phyloP scores from a whole-genome alignment of 2,888 invertebrate genomes.

The Steinernema hermaphroditum region DNA sequence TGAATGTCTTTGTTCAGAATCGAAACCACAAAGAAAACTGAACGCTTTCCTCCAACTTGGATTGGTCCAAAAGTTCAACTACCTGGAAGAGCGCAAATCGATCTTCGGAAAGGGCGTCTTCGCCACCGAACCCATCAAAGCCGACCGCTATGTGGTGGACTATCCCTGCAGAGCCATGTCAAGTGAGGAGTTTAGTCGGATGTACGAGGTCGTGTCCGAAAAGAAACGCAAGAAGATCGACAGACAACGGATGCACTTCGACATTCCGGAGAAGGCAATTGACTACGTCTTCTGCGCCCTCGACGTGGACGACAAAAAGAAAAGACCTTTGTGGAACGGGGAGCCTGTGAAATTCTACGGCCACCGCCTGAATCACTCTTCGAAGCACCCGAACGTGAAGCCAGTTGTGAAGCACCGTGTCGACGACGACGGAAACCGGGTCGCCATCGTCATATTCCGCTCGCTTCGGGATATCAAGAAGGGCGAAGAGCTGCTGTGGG shows the following conservation, averaged over 20 bases:
- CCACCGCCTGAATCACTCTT: not conserved
- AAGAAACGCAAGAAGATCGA: not conserved
- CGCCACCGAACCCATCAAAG: not conserved
- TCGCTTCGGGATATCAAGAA: conserved; percentile 1
- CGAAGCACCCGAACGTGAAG: conserved; percentile 11
- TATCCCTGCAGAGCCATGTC: not conserved
- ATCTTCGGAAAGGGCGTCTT: conserved; percentile 7
- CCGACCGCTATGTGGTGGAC: conserved; percentile 12
- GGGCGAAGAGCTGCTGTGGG: conserved; percentile 19
- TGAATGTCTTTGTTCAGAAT: not conserved
- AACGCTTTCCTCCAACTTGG: not conserved
- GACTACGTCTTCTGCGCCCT: conserved; percentile 4
- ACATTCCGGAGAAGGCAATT: not conserved
- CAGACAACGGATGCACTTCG: not conserved
- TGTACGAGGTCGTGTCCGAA: not conserved
- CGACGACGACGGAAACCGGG: not conserved
- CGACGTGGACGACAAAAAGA: conserved; percentile 14
- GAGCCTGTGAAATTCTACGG: not conserved
- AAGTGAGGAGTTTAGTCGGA: not conserved
- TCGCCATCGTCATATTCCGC: conserved; percentile 2
- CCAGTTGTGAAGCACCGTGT: conserved; percentile 14
- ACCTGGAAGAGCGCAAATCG: not conserved
- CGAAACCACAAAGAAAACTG: conserved; percentile 13
- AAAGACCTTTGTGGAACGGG: not conserved
- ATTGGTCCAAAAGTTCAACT: not conserved